phyloP scores from a whole-genome alignment of 1,140 invertebrate genomes.

The Drosophila erecta region DNA sequence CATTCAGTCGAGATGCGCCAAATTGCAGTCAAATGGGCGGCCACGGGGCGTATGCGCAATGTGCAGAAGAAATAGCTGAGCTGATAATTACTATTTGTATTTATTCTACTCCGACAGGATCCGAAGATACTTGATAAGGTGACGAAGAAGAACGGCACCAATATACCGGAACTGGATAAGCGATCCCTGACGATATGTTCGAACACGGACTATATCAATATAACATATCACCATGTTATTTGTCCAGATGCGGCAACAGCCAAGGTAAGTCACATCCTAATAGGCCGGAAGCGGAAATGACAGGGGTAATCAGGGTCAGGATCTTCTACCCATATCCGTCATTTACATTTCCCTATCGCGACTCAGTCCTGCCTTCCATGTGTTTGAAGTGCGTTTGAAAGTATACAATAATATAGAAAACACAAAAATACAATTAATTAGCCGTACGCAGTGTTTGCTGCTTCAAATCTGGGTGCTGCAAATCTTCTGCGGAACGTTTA shows the following conservation, averaged over 20 bases:
- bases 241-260: conserved; percentile 96
- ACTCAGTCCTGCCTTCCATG: not conserved
- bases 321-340: not conserved
- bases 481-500: no score
- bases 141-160: conserved; percentile 89
- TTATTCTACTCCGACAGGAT: conserved; percentile 88
- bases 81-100: conserved; percentile 7
- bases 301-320: not conserved
- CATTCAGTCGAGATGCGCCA: conserved; percentile 14
- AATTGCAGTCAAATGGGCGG: conserved; percentile 60
- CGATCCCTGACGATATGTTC: conserved; percentile 99
- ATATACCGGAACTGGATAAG: conserved; percentile 92
- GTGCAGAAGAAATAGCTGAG: not conserved
- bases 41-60: conserved; percentile 40
- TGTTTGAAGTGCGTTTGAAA: not conserved
- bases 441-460: no score
- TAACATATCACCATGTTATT: conserved; percentile 98
- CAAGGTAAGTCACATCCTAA: conserved; percentile 88
- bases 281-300: not conserved
- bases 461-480: no score
- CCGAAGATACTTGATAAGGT: conserved; percentile 93
- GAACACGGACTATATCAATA: conserved; percentile 99
- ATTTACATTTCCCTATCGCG: not conserved
- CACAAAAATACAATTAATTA: no score
- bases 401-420: no score